Base-by-base conservation (phyloP, 2,797 vertebrate genomes). In the Spea hammondii region DNA sequence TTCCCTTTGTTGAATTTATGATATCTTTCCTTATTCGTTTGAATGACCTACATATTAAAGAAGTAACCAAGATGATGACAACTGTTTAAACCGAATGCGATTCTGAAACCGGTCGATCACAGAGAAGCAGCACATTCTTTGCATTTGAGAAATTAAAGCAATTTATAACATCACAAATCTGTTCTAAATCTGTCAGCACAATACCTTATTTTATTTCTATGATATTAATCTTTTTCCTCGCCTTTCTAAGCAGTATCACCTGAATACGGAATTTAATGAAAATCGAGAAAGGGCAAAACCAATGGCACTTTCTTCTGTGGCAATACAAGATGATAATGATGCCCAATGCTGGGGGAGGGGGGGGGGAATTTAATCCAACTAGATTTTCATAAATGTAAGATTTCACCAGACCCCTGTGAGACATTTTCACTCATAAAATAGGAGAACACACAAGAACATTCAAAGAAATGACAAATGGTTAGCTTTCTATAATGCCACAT, bases 121-220 rank as follows among this genome's bases (percentile, higher is more conserved):
- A 55, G 45, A 54, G 54, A 54, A 69, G 8, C 9, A 32, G 59
- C 32, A 62, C 50, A 57, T 5, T 48, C n/a, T 71, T 12, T 4
- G 45, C 44, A 9, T 6, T 55, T 49, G 46, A 14, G 13, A 72
- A 57, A 72, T 72, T 72, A 72, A 72, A 72, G 10, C 70, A 57
- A 59, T 72, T 72, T 72, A 72, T 72, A 72, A 72, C 70, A 72
- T 9, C 47, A 4, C 48, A 47, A 46, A 72, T 72, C 54, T 72
- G 70, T 59, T 57, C 70, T 59, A 6, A 72, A 72, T 72, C 70
- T 72, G 70, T 59, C 70, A 72, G 54, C 54, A 47, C 10, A 72
- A 59, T 45, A 59, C 9, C 53, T 44, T 12, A 13, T 45, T 45
- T 12, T 46, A 44, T 8, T 45, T 57, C 12, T 72, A 47, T 9